Conservation (phyloP, 1,140 invertebrate genomes). For the Sinonovacula constricta region DNA sequence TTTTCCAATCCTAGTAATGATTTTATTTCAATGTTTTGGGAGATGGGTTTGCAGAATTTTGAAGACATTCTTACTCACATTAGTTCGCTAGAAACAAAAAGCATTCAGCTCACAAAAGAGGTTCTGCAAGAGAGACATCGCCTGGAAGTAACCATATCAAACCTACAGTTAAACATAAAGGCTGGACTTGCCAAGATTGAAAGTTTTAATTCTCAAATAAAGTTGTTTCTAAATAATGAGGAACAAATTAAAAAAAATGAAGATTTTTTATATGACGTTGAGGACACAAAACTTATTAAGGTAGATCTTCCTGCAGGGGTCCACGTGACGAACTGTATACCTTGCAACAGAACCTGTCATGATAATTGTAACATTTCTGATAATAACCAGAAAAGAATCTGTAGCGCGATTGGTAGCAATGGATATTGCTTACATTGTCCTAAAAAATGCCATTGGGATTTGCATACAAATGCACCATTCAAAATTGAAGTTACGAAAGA, state of each 20-base stretch:
- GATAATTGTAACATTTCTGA: constrained; percentile 14
- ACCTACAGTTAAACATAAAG: constrained; percentile 30
- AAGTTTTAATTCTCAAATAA: constrained; percentile 21
- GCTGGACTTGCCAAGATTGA: constrained; percentile 20
- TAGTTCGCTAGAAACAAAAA: neutral
- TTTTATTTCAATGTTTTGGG: constrained; percentile 8
- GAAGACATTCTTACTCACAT: neutral
- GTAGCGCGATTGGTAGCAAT: constrained; percentile 7
- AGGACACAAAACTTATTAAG: constrained; percentile 4
- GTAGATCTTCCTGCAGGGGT: constrained; percentile 5
- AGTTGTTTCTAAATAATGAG: constrained; percentile 27
- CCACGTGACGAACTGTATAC: constrained; percentile 50
- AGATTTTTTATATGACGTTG: constrained; percentile 42
- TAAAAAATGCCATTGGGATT: constrained; percentile 20
- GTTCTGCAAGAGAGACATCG: no score
- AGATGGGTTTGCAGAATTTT: constrained; percentile 11
- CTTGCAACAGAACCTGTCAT: no score
- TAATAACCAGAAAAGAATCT: constrained; percentile 10
- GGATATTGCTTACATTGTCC: constrained; percentile 33
- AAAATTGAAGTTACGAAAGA: constrained; percentile 1
- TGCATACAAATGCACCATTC: constrained; percentile 31
- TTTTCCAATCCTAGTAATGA: constrained; percentile 17
- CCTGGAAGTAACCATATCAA: no score
- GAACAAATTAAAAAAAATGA: constrained; percentile 27
- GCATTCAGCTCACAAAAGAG: no score